These are phyloP conservation scores for Meteorus sp. DNA, from an alignment of 1,140 invertebrate genomes.

Conservation along the genomic window DNA sequence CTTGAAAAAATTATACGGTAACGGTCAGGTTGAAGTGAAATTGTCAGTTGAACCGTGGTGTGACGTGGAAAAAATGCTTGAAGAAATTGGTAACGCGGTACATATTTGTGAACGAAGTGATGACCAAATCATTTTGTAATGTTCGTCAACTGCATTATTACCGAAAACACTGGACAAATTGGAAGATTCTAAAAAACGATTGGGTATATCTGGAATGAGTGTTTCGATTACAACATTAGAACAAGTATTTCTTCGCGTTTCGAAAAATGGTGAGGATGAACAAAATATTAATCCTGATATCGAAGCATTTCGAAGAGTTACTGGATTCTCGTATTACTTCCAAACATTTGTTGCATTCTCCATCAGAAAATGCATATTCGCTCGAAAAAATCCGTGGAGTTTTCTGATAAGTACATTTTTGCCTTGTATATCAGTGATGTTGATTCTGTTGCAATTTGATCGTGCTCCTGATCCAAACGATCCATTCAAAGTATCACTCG, in stretches of 20 bases:
- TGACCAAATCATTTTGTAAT: slow-evolving; percentile 52
- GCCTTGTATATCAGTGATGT: slow-evolving; percentile 40
- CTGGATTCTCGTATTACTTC: slow-evolving; percentile 35
- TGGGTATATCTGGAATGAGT: slow-evolving; percentile 76
- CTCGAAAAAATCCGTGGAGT: slow-evolving; percentile 40
- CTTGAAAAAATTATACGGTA: slow-evolving; percentile 84
- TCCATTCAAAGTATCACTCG: slow-evolving; percentile 3
- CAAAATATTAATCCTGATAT: slow-evolving; percentile 39
- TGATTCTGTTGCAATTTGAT: slow-evolving; percentile 46
- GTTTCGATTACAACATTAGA: slow-evolving; percentile 82
- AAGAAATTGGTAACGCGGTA: slow-evolving; percentile 39
- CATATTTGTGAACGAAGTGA: slow-evolving; percentile 42
- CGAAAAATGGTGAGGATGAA: slow-evolving; percentile 42
- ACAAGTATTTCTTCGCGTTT: slow-evolving; percentile 76
- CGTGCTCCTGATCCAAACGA: slow-evolving; percentile 27
- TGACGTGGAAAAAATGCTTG: slow-evolving; percentile 38
- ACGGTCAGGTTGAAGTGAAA: slow-evolving; percentile 56
- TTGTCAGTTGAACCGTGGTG: slow-evolving; percentile 48
- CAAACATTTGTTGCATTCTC: slow-evolving; percentile 44
- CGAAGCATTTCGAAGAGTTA: slow-evolving; percentile 35
- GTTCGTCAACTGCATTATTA: slow-evolving; percentile 59
- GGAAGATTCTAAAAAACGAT: slow-evolving; percentile 61
- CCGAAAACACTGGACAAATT: slow-evolving; percentile 67
- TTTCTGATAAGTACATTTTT: slow-evolving; percentile 40
- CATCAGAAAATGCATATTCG: slow-evolving; percentile 46